phyloP scores from a whole-genome alignment of 2,888 invertebrate genomes.

The Orthosia gothica region DNA sequence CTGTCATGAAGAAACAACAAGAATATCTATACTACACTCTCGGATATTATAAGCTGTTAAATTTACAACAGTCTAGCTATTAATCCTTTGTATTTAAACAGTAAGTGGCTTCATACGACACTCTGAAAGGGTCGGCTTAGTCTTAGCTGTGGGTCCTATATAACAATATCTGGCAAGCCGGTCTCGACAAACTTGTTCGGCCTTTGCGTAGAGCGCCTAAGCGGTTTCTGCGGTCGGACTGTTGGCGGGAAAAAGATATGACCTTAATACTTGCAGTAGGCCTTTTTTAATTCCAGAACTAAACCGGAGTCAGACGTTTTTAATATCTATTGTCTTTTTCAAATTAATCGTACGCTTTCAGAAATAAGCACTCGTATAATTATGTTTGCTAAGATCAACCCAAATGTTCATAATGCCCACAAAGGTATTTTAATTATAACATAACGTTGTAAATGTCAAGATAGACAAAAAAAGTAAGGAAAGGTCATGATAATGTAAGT shows the following conservation, averaged over 20 bases:
- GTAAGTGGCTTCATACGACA: conserved; percentile 64
- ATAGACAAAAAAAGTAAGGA: not conserved
- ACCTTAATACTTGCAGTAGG: conserved; percentile 25
- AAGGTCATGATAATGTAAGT: conserved; percentile 17
- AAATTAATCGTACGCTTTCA: not conserved
- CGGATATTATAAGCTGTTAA: conserved; percentile 12
- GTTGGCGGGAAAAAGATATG: conserved; percentile 32
- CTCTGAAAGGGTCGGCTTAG: conserved; percentile 50
- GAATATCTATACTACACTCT: not conserved
- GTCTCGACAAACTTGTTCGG: conserved; percentile 36
- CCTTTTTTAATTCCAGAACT: not conserved
- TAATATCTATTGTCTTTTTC: not conserved
- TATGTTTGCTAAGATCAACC: not conserved
- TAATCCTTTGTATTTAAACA: conserved; percentile 53
- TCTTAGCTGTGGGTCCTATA: conserved; percentile 33
- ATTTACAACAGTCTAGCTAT: conserved; percentile 17
- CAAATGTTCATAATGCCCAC: not conserved
- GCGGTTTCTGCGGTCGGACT: conserved; percentile 30
- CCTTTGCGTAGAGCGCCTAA: conserved; percentile 19
- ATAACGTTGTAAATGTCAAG: not conserved
- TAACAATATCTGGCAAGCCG: conserved; percentile 20
- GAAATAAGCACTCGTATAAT: not conserved
- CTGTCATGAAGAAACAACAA: too few species aligned
- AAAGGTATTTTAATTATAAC: not conserved
- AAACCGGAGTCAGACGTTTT: not conserved